A percentile compares a stretch with the other conserved stretches of the same genome.
Conservation (phyloP, 1,140 invertebrate genomes). For the Hormaphis cornu region DNA sequence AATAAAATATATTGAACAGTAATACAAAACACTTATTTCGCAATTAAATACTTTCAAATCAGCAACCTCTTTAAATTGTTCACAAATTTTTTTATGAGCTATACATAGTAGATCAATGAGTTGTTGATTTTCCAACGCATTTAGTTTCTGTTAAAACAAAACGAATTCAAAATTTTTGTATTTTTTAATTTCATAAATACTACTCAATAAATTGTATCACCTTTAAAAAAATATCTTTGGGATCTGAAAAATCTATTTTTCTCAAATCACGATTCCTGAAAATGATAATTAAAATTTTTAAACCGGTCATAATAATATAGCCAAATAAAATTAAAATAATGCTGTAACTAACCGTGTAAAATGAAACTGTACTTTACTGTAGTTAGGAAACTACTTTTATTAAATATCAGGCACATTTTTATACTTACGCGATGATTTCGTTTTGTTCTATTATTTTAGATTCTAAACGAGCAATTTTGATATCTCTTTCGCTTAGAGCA, state of each 20-base stretch:
- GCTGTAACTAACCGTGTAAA: too few species aligned
- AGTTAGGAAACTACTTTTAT: too few species aligned
- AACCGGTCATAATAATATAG: neutral
- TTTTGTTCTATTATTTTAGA: neutral
- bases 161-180: neutral
- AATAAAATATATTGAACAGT: neutral
- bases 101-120: neutral
- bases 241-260: neutral
- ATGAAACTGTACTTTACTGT: too few species aligned
- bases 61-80: neutral
- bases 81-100: neutral
- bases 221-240: neutral
- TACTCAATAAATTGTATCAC: too few species aligned
- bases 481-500: neutral
- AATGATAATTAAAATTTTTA: neutral
- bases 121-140: conserved; percentile 9
- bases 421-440: neutral
- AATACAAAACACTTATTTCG: neutral
- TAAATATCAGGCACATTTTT: too few species aligned
- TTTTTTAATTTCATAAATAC: neutral
- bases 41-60: neutral
- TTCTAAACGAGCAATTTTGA: conserved; percentile 3
- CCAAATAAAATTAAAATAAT: too few species aligned
- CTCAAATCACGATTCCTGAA: neutral
- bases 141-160: conserved; percentile 6